phyloP scores from a whole-genome alignment of 2,888 invertebrate genomes.

The Polylopha cassiicola region DNA sequence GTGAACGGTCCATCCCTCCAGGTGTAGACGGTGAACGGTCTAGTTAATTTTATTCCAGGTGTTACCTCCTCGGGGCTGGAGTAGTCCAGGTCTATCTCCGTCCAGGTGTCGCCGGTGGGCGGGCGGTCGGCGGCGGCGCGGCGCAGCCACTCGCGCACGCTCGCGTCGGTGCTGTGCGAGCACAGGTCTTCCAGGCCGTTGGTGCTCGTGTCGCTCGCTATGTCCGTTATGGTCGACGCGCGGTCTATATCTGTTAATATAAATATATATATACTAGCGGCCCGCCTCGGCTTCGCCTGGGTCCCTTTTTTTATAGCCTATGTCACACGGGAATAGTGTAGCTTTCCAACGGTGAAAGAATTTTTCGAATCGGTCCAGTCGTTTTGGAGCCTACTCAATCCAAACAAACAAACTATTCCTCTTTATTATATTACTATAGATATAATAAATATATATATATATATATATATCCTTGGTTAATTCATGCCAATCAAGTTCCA shows the following conservation, averaged over 20 bases:
- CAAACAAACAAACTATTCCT: too few species aligned
- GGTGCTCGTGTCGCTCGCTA: slow-evolving; percentile 52
- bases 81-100: slow-evolving; percentile 83
- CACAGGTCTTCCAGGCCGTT: slow-evolving; percentile 59
- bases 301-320: too few species aligned
- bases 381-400: too few species aligned
- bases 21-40: not conserved
- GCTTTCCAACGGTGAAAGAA: too few species aligned
- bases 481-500: too few species aligned
- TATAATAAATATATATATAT: too few species aligned
- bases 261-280: too few species aligned
- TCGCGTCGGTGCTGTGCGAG: slow-evolving; percentile 52
- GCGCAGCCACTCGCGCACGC: slow-evolving; percentile 62
- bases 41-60: not conserved
- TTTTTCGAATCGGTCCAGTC: too few species aligned
- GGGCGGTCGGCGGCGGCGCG: slow-evolving; percentile 37
- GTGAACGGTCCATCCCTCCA: not conserved
- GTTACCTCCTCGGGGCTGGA: slow-evolving; percentile 80
- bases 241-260: slow-evolving; percentile 48
- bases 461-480: too few species aligned
- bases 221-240: slow-evolving; percentile 53
- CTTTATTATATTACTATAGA: too few species aligned
- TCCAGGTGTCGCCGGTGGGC: slow-evolving; percentile 80
- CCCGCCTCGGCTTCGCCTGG: too few species aligned
- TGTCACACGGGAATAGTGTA: too few species aligned